Percentiles rank a stretch among this genome's conserved stretches.
Conservation (phyloP, 2,888 invertebrate species). For the Drosophila birchii region DNA sequence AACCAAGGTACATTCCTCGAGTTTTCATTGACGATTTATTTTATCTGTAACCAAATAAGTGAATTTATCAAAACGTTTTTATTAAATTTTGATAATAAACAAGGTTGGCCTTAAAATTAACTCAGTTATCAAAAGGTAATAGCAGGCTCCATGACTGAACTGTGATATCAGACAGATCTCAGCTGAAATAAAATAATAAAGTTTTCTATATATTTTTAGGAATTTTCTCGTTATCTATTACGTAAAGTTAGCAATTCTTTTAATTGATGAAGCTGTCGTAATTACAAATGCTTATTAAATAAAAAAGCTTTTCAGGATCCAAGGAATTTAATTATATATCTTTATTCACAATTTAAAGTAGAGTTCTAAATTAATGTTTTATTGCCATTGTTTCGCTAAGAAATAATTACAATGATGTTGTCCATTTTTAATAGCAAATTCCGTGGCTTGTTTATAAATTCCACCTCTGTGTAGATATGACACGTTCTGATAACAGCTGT, state of each 20-base stretch:
- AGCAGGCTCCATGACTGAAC: slow-evolving; percentile 1
- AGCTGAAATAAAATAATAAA: not conserved
- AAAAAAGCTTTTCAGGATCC: too few relatives aligned
- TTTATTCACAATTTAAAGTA: not conserved
- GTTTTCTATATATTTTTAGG: not conserved
- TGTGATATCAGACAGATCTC: not conserved
- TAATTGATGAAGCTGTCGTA: too few relatives aligned
- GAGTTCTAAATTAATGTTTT: not conserved
- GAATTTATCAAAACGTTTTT: slow-evolving; percentile 7
- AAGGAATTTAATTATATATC: too few relatives aligned
- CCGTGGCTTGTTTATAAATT: not conserved
- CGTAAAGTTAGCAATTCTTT: not conserved
- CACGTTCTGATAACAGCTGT: slow-evolving; percentile 3
- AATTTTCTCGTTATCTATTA: not conserved
- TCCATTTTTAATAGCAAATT: not conserved
- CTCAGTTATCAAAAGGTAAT: not conserved
- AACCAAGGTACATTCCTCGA: not conserved
- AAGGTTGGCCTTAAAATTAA: slow-evolving; percentile 4
- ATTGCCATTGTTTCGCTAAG: too few relatives aligned
- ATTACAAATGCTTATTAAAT: not conserved
- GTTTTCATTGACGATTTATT: slow-evolving; percentile 3
- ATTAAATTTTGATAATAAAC: slow-evolving; percentile 15
- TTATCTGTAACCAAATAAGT: slow-evolving; percentile 1
- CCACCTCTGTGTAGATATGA: not conserved
- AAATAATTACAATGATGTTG: not conserved